Base-by-base conservation (phyloP, 2,797 vertebrate species). In the Melanotaenia pygmaea region DNA sequence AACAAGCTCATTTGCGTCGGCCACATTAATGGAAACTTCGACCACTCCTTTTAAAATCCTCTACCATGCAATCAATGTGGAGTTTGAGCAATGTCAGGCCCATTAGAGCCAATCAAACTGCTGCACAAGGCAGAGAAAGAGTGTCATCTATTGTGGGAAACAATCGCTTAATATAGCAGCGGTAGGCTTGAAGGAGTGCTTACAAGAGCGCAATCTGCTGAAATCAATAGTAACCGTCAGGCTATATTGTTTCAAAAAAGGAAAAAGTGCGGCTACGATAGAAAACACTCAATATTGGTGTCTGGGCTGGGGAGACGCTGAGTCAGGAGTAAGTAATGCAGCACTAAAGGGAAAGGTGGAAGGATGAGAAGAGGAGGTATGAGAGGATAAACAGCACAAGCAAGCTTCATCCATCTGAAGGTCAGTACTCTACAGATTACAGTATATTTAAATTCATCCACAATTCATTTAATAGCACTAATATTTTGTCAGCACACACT, bases 141-240 rank as follows among this genome's bases (percentile, higher is more conserved):
- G 85, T 96, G 96, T 96, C 96, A 95, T 95, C 95, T 92, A 94
- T 95, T 93, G 82, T 92, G 95, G 96, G 89, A 94, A 96, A 95
- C 92, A 94, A 96, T 95, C 95, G 95, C 95, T 96, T 96, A 96
- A 97, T 96, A 96, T 92, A 94, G 93, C 94, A 86, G 90, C 89
- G 28, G 59, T 93, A 82, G 93, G 95, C 94, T 95, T 94, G 59
- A 70, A 95, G 94, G 94, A 94, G 88, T 94, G 91, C 94, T 94
- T 94, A 93, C 90, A 93, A 87, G 83, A 94, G 87, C 92, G 90
- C 94, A 94, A 84, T 94, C 94, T 93, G 85, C 89, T 90, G 69
- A 87, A 93, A 97, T 97, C 95, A 92, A 96, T 97, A 94, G 93
- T 92, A 90, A 90, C 93, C 90, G 94, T 93, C 95, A 92, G 84